These are phyloP conservation scores for Dimorphilus gyrociliatus DNA, from an alignment of 2,888 invertebrate genomes.

Conservation along the genomic window DNA sequence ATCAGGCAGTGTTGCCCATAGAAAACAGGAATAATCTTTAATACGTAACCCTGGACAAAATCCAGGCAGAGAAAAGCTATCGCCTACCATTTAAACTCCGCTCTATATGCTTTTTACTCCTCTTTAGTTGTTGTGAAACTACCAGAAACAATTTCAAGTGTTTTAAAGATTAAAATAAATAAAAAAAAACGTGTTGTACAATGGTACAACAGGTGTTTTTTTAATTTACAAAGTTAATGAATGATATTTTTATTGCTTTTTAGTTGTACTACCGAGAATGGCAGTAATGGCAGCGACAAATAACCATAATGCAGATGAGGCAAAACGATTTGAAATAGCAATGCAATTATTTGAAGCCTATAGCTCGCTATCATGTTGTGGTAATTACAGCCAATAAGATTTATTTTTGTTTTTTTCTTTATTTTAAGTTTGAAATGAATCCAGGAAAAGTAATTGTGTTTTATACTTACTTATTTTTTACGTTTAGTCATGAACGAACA, in stretches of 20 bases:
- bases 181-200: not conserved
- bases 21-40: no score
- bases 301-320: constrained; percentile 43
- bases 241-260: constrained; percentile 22
- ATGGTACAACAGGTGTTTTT: no score
- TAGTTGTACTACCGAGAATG: constrained; percentile 49
- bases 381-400: constrained; percentile 21
- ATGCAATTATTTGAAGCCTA: constrained; percentile 50
- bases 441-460: not conserved
- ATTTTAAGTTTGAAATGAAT: not conserved
- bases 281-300: constrained; percentile 45
- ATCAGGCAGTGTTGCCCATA: no score
- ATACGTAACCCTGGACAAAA: no score
- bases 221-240: no score
- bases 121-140: no score
- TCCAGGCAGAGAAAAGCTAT: no score
- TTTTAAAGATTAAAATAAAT: no score
- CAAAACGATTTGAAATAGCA: constrained; percentile 45
- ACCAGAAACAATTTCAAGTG: no score
- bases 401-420: constrained; percentile 22
- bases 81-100: no score
- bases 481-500: constrained; percentile 35
- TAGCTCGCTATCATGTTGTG: constrained; percentile 42
- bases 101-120: no score
- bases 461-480: not conserved